These are phyloP conservation scores for Channa argus DNA, from an alignment of 2,113 vertebrate genomes.

Conservation along the genomic window DNA sequence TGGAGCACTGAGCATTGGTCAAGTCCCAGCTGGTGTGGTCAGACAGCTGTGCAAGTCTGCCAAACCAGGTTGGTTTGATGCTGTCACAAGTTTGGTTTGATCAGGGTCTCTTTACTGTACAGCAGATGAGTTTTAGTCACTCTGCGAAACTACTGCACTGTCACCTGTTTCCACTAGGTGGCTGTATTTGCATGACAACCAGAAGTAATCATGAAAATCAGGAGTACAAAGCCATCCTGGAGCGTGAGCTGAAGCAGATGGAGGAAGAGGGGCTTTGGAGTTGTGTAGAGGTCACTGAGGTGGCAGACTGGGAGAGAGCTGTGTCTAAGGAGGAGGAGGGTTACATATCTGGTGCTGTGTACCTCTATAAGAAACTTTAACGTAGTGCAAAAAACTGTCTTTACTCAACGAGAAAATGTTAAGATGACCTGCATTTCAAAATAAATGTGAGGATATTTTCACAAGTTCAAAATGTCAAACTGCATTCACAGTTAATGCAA, in stretches of 20 bases:
- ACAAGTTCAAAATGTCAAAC: no score
- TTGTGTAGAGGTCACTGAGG: constrained; percentile 76
- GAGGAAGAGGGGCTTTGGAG: constrained; percentile 82
- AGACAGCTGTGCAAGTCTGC: constrained; percentile 86
- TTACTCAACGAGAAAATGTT: background rate
- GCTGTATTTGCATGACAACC: constrained; percentile 91
- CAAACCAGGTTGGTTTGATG: constrained; percentile 83
- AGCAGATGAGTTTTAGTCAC: background rate
- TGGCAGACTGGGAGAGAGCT: constrained; percentile 87
- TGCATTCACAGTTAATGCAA: no score
- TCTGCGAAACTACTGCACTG: background rate
- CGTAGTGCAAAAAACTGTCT: background rate
- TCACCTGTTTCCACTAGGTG: constrained; percentile 81
- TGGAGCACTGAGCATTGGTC: constrained; percentile 87
- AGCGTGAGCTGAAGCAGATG: constrained; percentile 78
- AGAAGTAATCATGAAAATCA: constrained; percentile 85
- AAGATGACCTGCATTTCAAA: no score
- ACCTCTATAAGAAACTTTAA: constrained; percentile 84
- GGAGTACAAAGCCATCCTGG: constrained; percentile 84
- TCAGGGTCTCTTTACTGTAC: background rate
- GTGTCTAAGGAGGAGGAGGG: constrained; percentile 77
- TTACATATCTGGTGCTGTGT: constrained; percentile 88
- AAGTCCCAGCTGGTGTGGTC: constrained; percentile 80
- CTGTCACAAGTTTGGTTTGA: background rate
- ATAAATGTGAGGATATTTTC: no score